Conservation (phyloP, 1,140 invertebrate genomes). For the Pantala flavescens region DNA sequence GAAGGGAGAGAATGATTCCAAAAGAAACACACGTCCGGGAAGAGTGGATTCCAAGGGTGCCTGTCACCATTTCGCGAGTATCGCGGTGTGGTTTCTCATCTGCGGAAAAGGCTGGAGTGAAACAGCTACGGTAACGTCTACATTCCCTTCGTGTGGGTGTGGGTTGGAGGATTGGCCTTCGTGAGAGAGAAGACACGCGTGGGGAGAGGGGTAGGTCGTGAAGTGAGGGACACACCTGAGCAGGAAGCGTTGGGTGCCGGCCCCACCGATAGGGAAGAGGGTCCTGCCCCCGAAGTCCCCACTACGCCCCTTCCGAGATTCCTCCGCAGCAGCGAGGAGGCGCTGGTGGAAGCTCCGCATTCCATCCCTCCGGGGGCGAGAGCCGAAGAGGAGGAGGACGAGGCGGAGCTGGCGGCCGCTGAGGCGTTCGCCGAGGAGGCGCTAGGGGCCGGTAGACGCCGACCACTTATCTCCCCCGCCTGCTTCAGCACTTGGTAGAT, state of each 20-base stretch:
- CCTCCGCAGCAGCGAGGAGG: constrained; percentile 28
- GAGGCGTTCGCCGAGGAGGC: constrained; percentile 14
- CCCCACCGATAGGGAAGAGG: constrained; percentile 28
- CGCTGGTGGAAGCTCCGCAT: constrained; percentile 32
- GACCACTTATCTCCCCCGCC: constrained; percentile 63
- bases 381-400: constrained; percentile 14
- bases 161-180: too few relatives aligned
- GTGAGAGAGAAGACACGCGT: too few relatives aligned
- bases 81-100: too few relatives aligned
- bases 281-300: constrained; percentile 18
- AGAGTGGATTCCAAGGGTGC: too few relatives aligned
- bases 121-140: too few relatives aligned
- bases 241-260: constrained; percentile 31
- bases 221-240: constrained; percentile 31
- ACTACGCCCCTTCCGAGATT: constrained; percentile 22
- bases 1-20: too few relatives aligned
- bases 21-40: too few relatives aligned
- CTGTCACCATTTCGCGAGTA: too few relatives aligned
- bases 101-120: too few relatives aligned
- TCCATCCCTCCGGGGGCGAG: constrained; percentile 11
- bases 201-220: background rate
- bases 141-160: too few relatives aligned
- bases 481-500: constrained; percentile 89
- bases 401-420: constrained; percentile 12
- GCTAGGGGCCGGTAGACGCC: constrained; percentile 28